Evolutionary conservation across 2,888 invertebrate species (phyloP).

Genomic region (Mesoligia furuncula): DNA sequence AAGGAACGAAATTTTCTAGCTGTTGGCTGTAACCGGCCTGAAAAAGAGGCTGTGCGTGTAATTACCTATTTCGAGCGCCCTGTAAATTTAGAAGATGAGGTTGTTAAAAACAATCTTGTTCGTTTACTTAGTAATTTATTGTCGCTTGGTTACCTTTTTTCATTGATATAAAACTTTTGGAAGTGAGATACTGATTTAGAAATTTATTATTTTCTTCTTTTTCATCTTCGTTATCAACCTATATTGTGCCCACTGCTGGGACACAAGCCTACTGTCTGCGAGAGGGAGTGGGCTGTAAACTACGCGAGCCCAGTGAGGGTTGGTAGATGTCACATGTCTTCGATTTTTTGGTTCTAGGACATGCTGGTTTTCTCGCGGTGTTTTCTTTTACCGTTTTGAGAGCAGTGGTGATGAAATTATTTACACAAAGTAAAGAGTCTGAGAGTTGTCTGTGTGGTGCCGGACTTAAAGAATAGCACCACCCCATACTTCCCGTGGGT

Average conservation of each 20-base stretch:
- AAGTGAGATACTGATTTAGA: not conserved
- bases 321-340: not conserved
- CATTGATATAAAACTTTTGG: slow-evolving; percentile 8
- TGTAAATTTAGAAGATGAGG: slow-evolving; percentile 52
- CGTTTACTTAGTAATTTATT: slow-evolving; percentile 41
- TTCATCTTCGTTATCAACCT: not conserved
- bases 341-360: not conserved
- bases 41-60: slow-evolving; percentile 57
- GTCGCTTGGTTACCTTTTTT: slow-evolving; percentile 28
- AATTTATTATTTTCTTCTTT: not conserved
- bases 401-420: not conserved
- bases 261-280: not conserved
- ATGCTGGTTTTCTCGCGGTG: not conserved
- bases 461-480: too few species aligned
- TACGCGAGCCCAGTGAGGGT: not conserved
- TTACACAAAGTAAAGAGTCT: too few species aligned
- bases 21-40: slow-evolving; percentile 25
- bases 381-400: not conserved
- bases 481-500: too few species aligned
- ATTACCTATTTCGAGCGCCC: slow-evolving; percentile 53
- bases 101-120: slow-evolving; percentile 43
- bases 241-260: not conserved
- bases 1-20: slow-evolving; percentile 24
- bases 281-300: not conserved
- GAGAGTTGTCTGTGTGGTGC: too few species aligned